Evolutionary conservation across 2,113 vertebrate genomes (phyloP), one percentile per base, ranked within the genome.

Genomic region (Vimba vimba): DNA sequence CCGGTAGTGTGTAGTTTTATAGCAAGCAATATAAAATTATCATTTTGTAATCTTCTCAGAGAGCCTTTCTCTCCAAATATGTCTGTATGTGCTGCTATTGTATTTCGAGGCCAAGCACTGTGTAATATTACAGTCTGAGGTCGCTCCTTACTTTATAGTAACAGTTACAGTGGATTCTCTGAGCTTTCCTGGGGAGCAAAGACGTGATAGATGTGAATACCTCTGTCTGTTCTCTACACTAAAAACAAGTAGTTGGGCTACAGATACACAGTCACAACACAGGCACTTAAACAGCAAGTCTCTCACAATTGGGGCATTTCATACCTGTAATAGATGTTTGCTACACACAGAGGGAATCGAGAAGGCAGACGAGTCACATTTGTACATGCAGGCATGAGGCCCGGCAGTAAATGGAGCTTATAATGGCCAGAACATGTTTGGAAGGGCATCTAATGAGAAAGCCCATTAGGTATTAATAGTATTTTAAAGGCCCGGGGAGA

Each of bases 401-500:
- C 90, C 84, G 89, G 84, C 91, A 86, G 90, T 90, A 93, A 91
- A 93, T 93, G 91, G 86, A 89, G 87, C 91, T 79, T 86, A 85
- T 94, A 93, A 94, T 93, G 92, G 91, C 90, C 91, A 85, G 88
- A 89, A 92, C 87, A 90, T 91, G 89, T 92, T 93, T 91, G 92
- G 87, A 91, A 90, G 91, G 84, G 86, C 90, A 85, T 89, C 88
- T 95, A 95, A 95, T 94, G 94, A 95, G 93, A 85, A 86, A 55
- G 69, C 75, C 92, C 92, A 95, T 94, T 94, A 94, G 89, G 87
- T 91, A 90, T 92, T 93, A 94, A 94, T 92, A 87, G 89, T 90
- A 79, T 92, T 94, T 93, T 92, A 93, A 92, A 93, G 93, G 91
- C 90, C 91, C 86, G 86, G 81, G 80, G 90, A 91, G 91, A 88